Base-by-base conservation (phyloP, 2,888 invertebrate species). In the Punctoribates punctum region DNA sequence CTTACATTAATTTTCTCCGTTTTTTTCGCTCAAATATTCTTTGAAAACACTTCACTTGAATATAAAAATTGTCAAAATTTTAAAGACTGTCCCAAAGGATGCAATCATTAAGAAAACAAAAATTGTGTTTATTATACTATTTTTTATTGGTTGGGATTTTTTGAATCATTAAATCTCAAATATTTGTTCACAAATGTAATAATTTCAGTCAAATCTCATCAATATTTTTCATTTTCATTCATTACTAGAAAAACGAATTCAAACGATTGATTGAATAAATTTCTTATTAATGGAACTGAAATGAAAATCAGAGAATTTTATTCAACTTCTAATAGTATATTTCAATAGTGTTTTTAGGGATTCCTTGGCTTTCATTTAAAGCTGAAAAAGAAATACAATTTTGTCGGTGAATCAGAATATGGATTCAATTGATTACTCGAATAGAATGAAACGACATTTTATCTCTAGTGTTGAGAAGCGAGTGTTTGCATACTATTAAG, bases 381-480 rank as follows among this genome's bases (percentile, higher is more conserved):
- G 5, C 17, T 20, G 11, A 62, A 17, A 70, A 70, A 42, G 42
- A 1, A 70, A 70, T 70, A 46, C 46, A 70, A 70, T 38, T 70
- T 70, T 23, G 42, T 38, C 11, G 4, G 25, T 27, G 34, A 65
- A 65, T 20, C 38, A 20, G 70, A 70, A 70, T 70, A 70, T 70
- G 70, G 42, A 42, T 70, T 70, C 34, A 70, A 70, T 70, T 70
- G 70, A 70, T 70, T 70, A 34, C n/a, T 62, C 13, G 29, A 29
- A 27, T 60, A 20, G 60, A 60, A 60, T 20, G 27, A 27, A 29
- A 62, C 17, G 29, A n/a, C 29, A 34, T 62, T 62, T 34, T 62
- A 62, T 62, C 34, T 62, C 23, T n/a, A 62, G 34, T 34, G 62
- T 62, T 62, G 62, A 29, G 62, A 62, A 62, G 17, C 17, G 23